phyloP scores from a whole-genome alignment of 2,888 invertebrate species.

The Netelia fuscicornis region DNA sequence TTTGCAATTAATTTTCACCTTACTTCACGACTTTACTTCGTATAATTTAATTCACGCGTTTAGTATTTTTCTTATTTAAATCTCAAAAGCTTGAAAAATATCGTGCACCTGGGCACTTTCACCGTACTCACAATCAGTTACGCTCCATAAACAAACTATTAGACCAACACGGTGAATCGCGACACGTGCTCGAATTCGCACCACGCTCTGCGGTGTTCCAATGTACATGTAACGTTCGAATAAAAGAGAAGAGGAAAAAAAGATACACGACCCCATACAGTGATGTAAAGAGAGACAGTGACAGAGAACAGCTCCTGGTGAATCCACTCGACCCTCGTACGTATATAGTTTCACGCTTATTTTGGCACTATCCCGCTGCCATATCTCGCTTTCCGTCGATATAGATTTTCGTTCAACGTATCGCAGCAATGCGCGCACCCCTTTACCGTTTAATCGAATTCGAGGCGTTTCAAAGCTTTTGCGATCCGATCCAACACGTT shows the following conservation, averaged over 20 bases:
- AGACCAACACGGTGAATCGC: conserved; percentile 63
- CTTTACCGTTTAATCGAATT: conserved; percentile 55
- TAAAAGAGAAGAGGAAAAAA: conserved; percentile 57
- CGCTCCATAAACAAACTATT: conserved; percentile 40
- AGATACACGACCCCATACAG: conserved; percentile 38
- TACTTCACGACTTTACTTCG: neutral
- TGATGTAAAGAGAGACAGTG: neutral
- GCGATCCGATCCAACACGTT: conserved; percentile 41
- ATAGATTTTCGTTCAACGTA: conserved; percentile 43
- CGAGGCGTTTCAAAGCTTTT: conserved; percentile 40
- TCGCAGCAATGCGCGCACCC: conserved; percentile 8
- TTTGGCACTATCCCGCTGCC: conserved; percentile 39
- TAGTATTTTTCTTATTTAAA: conserved; percentile 30
- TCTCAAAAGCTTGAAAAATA: neutral
- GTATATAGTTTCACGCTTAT: conserved; percentile 48
- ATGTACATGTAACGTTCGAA: conserved; percentile 20
- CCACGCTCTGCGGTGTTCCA: conserved; percentile 69
- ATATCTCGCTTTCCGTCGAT: conserved; percentile 45
- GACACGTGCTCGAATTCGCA: conserved; percentile 81
- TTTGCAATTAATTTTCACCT: neutral
- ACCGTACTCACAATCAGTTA: conserved; percentile 12
- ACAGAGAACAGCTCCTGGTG: neutral
- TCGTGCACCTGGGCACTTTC: conserved; percentile 24
- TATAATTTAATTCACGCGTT: neutral
- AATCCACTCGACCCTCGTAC: conserved; percentile 48